A percentile compares a stretch with the other conserved stretches of the same genome.
These are phyloP conservation scores for Ennomos erosarius DNA, from an alignment of 2,888 invertebrate genomes.

Conservation along the genomic window DNA sequence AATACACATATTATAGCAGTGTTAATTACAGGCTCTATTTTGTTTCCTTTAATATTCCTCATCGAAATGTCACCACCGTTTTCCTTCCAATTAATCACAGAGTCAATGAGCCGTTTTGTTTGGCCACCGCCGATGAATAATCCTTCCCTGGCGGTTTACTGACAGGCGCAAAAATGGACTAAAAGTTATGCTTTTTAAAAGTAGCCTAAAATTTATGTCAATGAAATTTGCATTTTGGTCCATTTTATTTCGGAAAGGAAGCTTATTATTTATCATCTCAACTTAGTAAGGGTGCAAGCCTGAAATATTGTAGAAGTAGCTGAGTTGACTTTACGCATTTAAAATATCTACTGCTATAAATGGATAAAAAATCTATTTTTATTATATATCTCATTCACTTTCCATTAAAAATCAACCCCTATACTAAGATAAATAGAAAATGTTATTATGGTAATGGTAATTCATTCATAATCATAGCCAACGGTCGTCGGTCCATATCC, in stretches of 20 bases:
- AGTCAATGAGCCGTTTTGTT: slow-evolving; percentile 84
- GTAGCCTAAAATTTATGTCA: slow-evolving; percentile 44
- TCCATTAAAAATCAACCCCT: too few species aligned
- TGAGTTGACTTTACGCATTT: background rate
- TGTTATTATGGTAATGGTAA: too few species aligned
- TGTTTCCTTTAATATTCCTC: slow-evolving; percentile 61
- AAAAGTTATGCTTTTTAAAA: slow-evolving; percentile 51
- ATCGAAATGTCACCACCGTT: slow-evolving; percentile 75
- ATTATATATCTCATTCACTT: too few species aligned
- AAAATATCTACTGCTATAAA: background rate
- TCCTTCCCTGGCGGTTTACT: slow-evolving; percentile 72
- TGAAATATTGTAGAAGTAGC: slow-evolving; percentile 1
- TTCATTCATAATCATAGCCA: too few species aligned
- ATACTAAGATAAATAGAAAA: too few species aligned
- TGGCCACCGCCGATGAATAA: slow-evolving; percentile 79
- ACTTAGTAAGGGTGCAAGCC: slow-evolving; percentile 12
- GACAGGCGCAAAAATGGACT: slow-evolving; percentile 56
- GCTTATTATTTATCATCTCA: slow-evolving; percentile 17
- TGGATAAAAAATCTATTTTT: too few species aligned
- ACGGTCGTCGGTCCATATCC: slow-evolving; percentile 2
- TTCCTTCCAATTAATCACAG: slow-evolving; percentile 80
- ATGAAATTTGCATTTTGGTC: slow-evolving; percentile 39
- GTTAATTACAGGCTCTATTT: slow-evolving; percentile 45
- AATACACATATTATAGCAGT: slow-evolving; percentile 20
- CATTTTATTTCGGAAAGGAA: slow-evolving; percentile 30